phyloP scores from a whole-genome alignment of 2,797 vertebrate species.

The Tragopan temminckii region DNA sequence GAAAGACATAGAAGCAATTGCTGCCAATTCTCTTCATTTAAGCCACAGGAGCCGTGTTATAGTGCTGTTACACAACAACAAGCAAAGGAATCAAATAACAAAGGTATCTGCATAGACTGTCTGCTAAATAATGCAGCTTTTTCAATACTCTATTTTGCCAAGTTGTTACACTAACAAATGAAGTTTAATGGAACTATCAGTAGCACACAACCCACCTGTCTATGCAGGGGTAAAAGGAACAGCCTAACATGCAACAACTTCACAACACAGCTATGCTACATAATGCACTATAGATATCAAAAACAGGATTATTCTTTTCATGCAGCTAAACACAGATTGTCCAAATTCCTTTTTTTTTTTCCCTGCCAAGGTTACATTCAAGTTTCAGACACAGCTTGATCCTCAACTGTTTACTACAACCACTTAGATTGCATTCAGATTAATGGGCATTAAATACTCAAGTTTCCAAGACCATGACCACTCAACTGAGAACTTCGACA shows the following conservation, averaged over 20 bases:
- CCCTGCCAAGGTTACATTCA: background rate
- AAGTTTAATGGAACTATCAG: background rate
- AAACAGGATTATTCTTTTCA: background rate
- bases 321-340: background rate
- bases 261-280: background rate
- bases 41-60: background rate
- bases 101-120: background rate
- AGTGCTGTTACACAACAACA: background rate
- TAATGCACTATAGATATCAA: background rate
- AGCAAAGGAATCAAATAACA: background rate
- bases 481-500: background rate
- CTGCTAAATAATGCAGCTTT: background rate
- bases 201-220: background rate
- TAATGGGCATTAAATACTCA: background rate
- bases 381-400: background rate
- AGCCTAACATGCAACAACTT: background rate
- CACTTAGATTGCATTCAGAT: background rate
- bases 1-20: background rate
- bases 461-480: background rate
- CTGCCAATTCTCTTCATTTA: background rate
- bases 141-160: background rate
- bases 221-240: background rate
- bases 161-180: background rate
- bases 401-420: background rate
- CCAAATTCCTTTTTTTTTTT: background rate